Percentiles rank a stretch among this genome's conserved stretches.
Conservation (phyloP, 2,888 invertebrate species). For the Allygus modestus region DNA sequence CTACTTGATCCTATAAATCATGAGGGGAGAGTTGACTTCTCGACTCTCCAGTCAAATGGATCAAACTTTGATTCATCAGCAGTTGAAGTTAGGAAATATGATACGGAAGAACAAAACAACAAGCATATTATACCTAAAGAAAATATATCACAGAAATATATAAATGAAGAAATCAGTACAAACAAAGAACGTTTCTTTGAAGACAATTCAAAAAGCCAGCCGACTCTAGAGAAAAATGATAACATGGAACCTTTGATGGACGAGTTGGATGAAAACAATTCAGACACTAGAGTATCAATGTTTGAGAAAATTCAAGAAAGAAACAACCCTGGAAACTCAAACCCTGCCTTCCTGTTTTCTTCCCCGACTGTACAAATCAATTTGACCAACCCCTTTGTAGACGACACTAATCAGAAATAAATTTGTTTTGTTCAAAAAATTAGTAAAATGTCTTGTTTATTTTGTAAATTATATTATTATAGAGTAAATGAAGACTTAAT, state of each 20-base stretch:
- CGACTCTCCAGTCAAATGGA: background rate
- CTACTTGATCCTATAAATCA: background rate
- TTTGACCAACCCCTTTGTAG: slow-evolving; percentile 5
- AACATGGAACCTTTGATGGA: background rate
- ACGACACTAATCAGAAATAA: slow-evolving; percentile 16
- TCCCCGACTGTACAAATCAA: background rate
- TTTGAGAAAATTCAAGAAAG: background rate
- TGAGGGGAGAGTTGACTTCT: background rate
- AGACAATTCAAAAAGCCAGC: background rate
- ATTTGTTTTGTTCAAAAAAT: too few species aligned
- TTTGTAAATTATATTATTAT: too few species aligned
- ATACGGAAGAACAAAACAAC: background rate
- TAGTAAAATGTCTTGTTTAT: too few species aligned
- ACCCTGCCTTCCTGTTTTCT: slow-evolving; percentile 15
- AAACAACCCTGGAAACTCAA: background rate
- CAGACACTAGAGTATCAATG: background rate
- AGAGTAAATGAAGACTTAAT: too few species aligned
- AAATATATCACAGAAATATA: background rate
- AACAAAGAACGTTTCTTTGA: background rate
- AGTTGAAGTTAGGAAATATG: background rate
- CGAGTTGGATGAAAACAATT: background rate
- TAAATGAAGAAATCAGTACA: background rate
- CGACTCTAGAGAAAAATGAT: background rate
- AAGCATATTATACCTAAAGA: background rate
- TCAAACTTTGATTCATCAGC: background rate